Base-by-base conservation (phyloP, 2,113 vertebrate genomes). In the Felis chaus region DNA sequence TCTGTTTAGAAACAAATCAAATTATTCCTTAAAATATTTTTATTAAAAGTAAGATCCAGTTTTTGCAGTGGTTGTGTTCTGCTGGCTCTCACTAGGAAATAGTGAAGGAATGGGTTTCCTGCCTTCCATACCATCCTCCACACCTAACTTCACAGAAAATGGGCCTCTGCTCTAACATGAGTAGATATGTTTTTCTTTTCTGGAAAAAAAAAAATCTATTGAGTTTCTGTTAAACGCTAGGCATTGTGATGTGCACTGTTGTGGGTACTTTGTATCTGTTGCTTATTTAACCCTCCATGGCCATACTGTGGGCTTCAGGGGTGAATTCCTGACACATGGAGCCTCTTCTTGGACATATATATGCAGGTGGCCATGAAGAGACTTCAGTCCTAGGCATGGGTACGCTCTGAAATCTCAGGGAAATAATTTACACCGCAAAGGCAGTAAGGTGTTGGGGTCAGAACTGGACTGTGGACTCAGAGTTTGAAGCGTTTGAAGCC, bases 1-100 rank as follows among this genome's bases (percentile, higher is more conserved):
- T 65, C 48, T 78, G 31, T 27, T 97, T 95, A 63, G 95, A 97
- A 82, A 61, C 10, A 79, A 85, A 31, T 81, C 48, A 66, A 95
- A 63, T 27, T 33, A 73, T 53, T 86, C 5, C 71, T 89, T 69
- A 69, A 89, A 82, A 69, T 7, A 16, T 57, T 61, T 61, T 41
- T 73, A 71, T 76, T 73, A 81, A 89, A 73, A 82, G 27, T 57
- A 53, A 89, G 66, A 27, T 71, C 4, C 5, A 39, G 1, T 79
- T 85, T 79, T 36, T 33, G n/a, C 39, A 86, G 36, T 48, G n/a
- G 39, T 6, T 33, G 7, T 69, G 25, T 80, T 86, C 39, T 66
- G 10, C 18, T 53, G 65, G 29, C 31, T 23, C 33, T 83, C 23
- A 15, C 1, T 36, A 33, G 57, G 15, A 7, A 23, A 27, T 13